A percentile compares a stretch with the other conserved stretches of the same genome.
These are phyloP conservation scores for Acanthosepion lycidas DNA, from an alignment of 2,888 invertebrate genomes.

Conservation along the genomic window DNA sequence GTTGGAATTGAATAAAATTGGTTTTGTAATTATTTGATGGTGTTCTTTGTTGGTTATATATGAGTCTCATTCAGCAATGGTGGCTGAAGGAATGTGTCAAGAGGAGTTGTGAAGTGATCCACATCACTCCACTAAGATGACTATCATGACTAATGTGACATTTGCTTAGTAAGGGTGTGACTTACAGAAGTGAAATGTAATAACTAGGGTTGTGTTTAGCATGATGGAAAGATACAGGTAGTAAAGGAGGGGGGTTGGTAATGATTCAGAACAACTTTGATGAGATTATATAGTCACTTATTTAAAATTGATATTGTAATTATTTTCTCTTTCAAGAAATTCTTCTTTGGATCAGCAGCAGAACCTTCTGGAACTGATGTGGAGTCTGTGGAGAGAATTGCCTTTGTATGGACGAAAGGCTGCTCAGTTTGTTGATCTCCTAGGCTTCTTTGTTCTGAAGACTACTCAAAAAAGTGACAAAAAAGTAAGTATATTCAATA, in stretches of 20 bases:
- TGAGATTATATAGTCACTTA: not conserved
- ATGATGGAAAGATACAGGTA: not conserved
- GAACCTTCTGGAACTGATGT: slow-evolving; percentile 85
- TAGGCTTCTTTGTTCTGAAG: slow-evolving; percentile 94
- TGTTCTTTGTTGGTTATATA: no score
- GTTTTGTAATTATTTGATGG: no score
- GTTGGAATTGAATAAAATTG: no score
- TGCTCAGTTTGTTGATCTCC: slow-evolving; percentile 95
- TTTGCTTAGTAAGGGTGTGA: no score
- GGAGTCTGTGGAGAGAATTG: slow-evolving; percentile 92
- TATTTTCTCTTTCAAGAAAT: slow-evolving; percentile 78
- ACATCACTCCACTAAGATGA: no score
- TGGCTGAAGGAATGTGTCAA: no score
- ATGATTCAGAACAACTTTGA: not conserved
- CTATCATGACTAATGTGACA: no score
- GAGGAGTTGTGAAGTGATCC: no score
- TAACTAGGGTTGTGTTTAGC: not conserved
- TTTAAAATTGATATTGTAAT: not conserved
- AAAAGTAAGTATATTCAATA: slow-evolving; percentile 55
- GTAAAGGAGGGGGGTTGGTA: not conserved
- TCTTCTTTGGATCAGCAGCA: slow-evolving; percentile 86
- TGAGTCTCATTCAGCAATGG: no score
- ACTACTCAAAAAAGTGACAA: slow-evolving; percentile 75
- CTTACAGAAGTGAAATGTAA: not conserved
- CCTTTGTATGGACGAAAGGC: slow-evolving; percentile 94